Conservation (phyloP, 2,797 vertebrate genomes). For the Enteromius unitaeniatus region DNA sequence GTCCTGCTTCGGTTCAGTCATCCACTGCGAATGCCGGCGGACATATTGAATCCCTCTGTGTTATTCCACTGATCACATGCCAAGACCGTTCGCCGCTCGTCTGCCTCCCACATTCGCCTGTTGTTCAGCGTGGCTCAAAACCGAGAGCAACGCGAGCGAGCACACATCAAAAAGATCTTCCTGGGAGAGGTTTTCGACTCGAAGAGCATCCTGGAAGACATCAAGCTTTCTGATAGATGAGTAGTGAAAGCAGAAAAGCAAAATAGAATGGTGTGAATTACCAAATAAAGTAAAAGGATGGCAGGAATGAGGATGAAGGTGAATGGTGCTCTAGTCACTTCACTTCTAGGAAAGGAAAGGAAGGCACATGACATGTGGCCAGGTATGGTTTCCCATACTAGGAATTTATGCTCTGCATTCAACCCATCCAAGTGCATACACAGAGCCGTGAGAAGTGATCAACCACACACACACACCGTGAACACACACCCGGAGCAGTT, state of each 20-base stretch:
- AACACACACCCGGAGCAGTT: too few species aligned
- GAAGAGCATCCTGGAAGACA: conserved; percentile 37
- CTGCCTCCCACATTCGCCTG: conserved; percentile 60
- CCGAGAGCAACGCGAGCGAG: conserved; percentile 17
- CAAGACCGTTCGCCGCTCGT: conserved; percentile 61
- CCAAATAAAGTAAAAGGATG: background rate
- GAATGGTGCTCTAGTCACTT: conserved; percentile 6
- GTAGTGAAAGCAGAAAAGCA: conserved; percentile 39
- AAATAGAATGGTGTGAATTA: conserved; percentile 4
- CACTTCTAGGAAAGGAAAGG: background rate
- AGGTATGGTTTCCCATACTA: too few species aligned
- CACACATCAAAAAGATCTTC: conserved; percentile 40
- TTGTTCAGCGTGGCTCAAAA: conserved; percentile 29
- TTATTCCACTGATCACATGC: conserved; percentile 67
- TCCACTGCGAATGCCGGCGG: conserved; percentile 67
- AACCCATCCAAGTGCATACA: too few species aligned
- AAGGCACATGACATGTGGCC: background rate
- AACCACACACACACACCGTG: too few species aligned
- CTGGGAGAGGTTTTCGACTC: conserved; percentile 20
- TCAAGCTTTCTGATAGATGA: conserved; percentile 42
- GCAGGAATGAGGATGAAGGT: background rate
- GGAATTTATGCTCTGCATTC: too few species aligned
- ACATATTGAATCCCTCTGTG: conserved; percentile 75
- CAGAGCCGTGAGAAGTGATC: too few species aligned
- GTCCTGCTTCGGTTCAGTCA: conserved; percentile 60